These are phyloP conservation scores for Brachirus orientalis DNA, from an alignment of 2,113 vertebrate genomes.

Conservation along the genomic window DNA sequence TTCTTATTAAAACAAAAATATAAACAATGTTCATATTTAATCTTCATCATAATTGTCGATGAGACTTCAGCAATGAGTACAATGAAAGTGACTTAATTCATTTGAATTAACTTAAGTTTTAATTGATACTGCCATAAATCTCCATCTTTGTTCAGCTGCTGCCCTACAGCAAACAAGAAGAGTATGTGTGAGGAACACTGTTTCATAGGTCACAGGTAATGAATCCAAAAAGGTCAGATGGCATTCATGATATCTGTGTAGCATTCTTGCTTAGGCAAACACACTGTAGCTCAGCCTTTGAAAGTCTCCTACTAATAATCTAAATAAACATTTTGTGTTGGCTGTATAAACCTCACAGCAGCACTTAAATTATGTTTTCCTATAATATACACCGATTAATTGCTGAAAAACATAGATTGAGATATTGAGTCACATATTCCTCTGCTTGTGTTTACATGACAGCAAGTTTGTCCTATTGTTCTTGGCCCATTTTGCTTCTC, in stretches of 20 bases:
- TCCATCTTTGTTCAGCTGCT: background rate
- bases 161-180: background rate
- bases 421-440: slow-evolving; percentile 43
- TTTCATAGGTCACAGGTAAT: slow-evolving; percentile 32
- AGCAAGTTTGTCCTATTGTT: slow-evolving; percentile 56
- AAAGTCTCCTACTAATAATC: background rate
- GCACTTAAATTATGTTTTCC: background rate
- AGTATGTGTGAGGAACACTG: slow-evolving; percentile 1
- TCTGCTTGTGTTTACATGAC: slow-evolving; percentile 66
- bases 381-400: slow-evolving; percentile 6
- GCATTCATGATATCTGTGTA: slow-evolving; percentile 6
- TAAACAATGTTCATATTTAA: background rate
- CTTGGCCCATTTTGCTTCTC: slow-evolving; percentile 45
- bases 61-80: slow-evolving; percentile 3
- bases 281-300: background rate
- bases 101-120: slow-evolving; percentile 39
- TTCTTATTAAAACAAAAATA: too few species aligned
- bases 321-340: background rate
- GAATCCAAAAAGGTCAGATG: slow-evolving; percentile 33
- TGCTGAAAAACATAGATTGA: slow-evolving; percentile 42
- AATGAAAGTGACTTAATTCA: slow-evolving; percentile 10
- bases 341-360: background rate
- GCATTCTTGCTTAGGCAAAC: background rate
- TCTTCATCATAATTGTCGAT: slow-evolving; percentile 14
- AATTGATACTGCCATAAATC: background rate